Evolutionary conservation across 2,797 vertebrate genomes (phyloP).

Genomic region (Phalanger gymnotis): DNA sequence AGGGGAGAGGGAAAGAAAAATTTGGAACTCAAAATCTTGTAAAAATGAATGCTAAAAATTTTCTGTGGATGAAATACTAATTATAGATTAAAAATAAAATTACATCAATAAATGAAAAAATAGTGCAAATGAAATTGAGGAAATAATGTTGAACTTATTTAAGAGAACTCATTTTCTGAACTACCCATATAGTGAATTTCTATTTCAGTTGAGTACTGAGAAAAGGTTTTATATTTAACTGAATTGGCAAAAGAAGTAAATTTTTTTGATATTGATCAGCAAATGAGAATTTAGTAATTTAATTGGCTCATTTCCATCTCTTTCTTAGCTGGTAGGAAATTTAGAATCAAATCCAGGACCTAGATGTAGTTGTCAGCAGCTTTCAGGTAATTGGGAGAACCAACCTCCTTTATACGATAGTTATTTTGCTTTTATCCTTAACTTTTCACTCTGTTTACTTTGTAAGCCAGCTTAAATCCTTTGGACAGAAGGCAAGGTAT

Average conservation of each 20-base stretch:
- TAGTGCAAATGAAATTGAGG: background rate
- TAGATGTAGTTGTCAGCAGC: no score
- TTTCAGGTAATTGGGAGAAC: background rate
- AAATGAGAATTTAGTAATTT: background rate
- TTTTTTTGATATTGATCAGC: background rate
- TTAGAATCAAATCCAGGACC: background rate
- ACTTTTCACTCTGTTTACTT: background rate
- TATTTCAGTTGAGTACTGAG: background rate
- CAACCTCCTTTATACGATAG: background rate
- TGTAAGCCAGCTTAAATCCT: background rate
- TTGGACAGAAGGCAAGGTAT: conserved; percentile 23
- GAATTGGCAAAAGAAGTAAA: background rate
- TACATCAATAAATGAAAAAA: background rate
- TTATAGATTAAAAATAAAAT: no score
- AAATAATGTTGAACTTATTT: background rate
- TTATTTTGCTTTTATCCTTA: conserved; percentile 8
- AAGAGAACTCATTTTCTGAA: background rate
- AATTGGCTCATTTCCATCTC: background rate
- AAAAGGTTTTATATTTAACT: background rate
- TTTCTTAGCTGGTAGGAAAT: conserved; percentile 20
- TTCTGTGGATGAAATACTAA: no score
- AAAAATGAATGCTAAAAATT: no score
- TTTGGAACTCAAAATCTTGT: no score
- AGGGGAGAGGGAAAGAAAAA: no score
- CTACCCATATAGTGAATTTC: conserved; percentile 2